Conservation (phyloP, 2,797 vertebrate genomes). For the Coendou prehensilis region DNA sequence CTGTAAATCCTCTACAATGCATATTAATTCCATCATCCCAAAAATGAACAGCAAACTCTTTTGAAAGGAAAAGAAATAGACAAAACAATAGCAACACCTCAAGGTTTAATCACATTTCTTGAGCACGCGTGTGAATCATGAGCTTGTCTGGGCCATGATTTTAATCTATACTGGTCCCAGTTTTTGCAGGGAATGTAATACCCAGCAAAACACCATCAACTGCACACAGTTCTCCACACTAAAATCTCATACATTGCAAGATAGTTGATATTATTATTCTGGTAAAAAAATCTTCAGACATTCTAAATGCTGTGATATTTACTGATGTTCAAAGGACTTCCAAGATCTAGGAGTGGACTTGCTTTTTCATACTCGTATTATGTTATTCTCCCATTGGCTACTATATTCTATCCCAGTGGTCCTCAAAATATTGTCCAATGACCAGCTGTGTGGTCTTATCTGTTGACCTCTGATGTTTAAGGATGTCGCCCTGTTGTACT, state of each 20-base stretch:
- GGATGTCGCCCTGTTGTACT: neutral
- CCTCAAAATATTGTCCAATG: neutral
- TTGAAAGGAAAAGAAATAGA: neutral
- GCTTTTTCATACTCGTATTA: neutral
- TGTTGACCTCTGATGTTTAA: neutral
- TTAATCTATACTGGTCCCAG: neutral
- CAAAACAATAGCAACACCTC: neutral
- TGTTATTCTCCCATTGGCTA: neutral
- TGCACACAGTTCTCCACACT: neutral
- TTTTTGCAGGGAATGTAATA: neutral
- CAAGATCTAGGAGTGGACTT: neutral
- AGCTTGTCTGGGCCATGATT: neutral
- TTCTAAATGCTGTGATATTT: neutral
- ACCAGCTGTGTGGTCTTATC: neutral
- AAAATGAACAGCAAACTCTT: neutral
- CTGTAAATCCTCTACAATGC: neutral
- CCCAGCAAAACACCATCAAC: neutral
- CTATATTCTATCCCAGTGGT: neutral
- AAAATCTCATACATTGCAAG: neutral
- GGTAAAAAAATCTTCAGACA: neutral
- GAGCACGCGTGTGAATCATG: neutral
- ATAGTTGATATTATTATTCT: neutral
- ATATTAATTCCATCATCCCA: neutral
- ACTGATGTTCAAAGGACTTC: neutral
- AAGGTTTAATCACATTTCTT: neutral